phyloP scores from a whole-genome alignment of 2,797 vertebrate genomes.

The Picus viridis region DNA sequence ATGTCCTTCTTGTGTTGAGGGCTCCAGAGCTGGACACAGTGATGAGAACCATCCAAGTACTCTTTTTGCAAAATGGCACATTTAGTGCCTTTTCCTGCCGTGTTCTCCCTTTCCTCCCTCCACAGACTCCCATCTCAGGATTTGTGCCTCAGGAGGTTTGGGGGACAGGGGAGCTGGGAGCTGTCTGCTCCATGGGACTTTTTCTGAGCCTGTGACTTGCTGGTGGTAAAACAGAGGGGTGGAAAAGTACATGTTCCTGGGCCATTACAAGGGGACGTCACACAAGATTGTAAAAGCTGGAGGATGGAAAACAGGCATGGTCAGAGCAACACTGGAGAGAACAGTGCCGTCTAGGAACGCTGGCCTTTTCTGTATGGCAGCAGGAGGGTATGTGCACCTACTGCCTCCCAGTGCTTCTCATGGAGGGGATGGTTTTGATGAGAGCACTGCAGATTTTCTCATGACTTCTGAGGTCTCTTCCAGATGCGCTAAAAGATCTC shows the following conservation, averaged over 20 bases:
- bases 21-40: no score
- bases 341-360: background rate
- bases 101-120: background rate
- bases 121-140: background rate
- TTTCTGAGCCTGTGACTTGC: background rate
- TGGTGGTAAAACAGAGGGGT: background rate
- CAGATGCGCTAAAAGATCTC: background rate
- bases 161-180: background rate
- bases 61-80: background rate
- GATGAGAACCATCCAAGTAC: background rate
- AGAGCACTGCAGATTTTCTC: background rate
- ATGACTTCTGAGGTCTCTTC: background rate
- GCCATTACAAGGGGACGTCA: background rate
- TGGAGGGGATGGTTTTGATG: rapidly evolving
- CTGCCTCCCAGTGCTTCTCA: background rate
- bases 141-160: background rate
- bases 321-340: background rate
- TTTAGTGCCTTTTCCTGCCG: background rate
- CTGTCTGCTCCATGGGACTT: background rate
- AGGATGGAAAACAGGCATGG: background rate
- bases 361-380: background rate
- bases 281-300: background rate
- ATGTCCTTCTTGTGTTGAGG: no score
- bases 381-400: background rate
- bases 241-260: background rate